Evolutionary conservation across 2,888 invertebrate genomes (phyloP).

Genomic region (Strigamia maritima): DNA sequence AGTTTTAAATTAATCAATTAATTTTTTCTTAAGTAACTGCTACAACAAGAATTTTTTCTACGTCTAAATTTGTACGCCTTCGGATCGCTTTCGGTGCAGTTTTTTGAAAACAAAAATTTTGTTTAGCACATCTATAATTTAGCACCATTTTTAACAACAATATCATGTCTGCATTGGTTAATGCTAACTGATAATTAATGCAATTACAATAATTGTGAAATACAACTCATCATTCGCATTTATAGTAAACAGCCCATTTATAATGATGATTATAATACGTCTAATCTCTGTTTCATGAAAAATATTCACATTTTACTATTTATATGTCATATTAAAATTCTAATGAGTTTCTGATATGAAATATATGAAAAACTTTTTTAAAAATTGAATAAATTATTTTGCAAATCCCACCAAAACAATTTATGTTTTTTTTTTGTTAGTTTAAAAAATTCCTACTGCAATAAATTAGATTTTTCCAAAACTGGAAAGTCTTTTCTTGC

Average conservation of each 20-base stretch:
- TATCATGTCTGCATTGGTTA: background rate
- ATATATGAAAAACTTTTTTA: background rate
- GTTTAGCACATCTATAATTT: background rate
- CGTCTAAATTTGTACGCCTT: conserved; percentile 5
- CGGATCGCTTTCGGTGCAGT: conserved; percentile 28
- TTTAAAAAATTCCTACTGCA: background rate
- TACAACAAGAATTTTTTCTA: background rate
- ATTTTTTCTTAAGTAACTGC: background rate
- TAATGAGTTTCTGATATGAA: conserved; percentile 7
- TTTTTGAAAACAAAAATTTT: background rate
- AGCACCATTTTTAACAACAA: background rate
- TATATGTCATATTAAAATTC: background rate
- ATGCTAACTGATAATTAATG: background rate
- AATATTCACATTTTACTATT: background rate
- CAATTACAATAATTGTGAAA: background rate
- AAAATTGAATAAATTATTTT: background rate
- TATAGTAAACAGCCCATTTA: background rate
- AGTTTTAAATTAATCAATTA: background rate
- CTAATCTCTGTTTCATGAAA: background rate
- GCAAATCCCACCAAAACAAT: background rate
- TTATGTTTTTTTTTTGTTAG: background rate
- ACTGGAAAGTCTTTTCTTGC: background rate
- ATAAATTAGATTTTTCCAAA: background rate
- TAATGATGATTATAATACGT: background rate
- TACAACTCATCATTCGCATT: background rate